A percentile compares a stretch with the other conserved stretches of the same genome.
These are phyloP conservation scores for Psammodynastes pulverulentus DNA, from an alignment of 2,113 vertebrate species.

Conservation along the genomic window DNA sequence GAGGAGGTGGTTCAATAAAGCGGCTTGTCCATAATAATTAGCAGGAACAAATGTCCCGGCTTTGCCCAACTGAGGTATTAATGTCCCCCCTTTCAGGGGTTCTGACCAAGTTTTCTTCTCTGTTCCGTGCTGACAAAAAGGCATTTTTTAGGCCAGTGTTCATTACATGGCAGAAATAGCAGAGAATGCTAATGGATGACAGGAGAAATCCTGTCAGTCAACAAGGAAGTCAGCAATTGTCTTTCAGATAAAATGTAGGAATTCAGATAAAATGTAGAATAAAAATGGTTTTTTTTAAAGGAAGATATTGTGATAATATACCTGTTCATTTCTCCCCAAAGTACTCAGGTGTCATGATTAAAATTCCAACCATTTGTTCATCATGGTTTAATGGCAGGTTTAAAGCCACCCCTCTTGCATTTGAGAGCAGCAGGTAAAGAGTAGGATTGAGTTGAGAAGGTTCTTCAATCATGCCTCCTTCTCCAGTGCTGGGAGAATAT, in stretches of 20 bases:
- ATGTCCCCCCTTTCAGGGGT: slow-evolving; percentile 59
- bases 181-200: no score
- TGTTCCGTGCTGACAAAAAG: not conserved
- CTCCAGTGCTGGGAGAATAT: not conserved
- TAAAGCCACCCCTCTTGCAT: not conserved
- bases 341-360: not conserved
- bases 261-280: not conserved
- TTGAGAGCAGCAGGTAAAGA: not conserved
- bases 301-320: not conserved
- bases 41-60: slow-evolving; percentile 85
- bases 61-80: slow-evolving; percentile 74
- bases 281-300: not conserved
- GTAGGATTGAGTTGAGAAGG: not conserved
- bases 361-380: not conserved
- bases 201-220: not conserved
- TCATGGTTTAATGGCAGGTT: not conserved
- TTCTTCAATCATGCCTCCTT: not conserved
- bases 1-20: slow-evolving; percentile 98
- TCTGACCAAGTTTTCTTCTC: slow-evolving; percentile 34
- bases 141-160: not conserved
- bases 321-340: not conserved
- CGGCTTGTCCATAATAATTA: slow-evolving; percentile 99
- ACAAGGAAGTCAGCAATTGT: not conserved
- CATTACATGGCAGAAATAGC: not conserved
- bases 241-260: not conserved